Percentiles rank a stretch among this genome's conserved stretches.
Evolutionary conservation across 53 echinoderm and acorn worm genomes (phyloP).

Genomic region (Astropecten irregularis): DNA sequence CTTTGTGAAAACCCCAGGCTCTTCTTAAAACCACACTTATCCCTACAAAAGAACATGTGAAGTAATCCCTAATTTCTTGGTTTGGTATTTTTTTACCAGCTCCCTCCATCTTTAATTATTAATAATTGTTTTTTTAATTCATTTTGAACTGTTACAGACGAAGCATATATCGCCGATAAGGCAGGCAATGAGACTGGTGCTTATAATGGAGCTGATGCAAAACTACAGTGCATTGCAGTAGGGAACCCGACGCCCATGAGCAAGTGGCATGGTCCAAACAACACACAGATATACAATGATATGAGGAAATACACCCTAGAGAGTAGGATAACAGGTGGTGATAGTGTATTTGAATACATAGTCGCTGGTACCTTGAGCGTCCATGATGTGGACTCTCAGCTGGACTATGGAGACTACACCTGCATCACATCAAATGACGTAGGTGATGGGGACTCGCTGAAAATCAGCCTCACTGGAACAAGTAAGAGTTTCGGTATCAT

Average conservation of each 20-base stretch:
- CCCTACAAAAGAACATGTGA: too few relatives aligned
- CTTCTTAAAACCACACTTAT: too few relatives aligned
- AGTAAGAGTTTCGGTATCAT: too few relatives aligned
- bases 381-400: not conserved
- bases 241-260: conserved; percentile 36
- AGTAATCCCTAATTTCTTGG: not conserved
- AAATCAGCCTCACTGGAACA: not conserved
- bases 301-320: not conserved
- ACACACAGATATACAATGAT: not conserved
- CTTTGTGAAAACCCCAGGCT: not conserved
- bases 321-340: not conserved
- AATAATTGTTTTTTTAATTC: not conserved
- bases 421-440: not conserved
- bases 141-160: not conserved
- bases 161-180: conserved; percentile 35
- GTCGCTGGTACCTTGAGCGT: not conserved
- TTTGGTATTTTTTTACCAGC: not conserved
- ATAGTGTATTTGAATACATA: not conserved
- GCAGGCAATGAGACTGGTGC: not conserved
- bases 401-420: not conserved
- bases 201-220: conserved; percentile 21
- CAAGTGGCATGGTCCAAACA: conserved; percentile 46
- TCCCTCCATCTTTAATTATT: not conserved
- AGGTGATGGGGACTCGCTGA: not conserved
- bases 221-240: conserved; percentile 22